phyloP scores from a whole-genome alignment of 2,113 vertebrate genomes.

The Lota lota region DNA sequence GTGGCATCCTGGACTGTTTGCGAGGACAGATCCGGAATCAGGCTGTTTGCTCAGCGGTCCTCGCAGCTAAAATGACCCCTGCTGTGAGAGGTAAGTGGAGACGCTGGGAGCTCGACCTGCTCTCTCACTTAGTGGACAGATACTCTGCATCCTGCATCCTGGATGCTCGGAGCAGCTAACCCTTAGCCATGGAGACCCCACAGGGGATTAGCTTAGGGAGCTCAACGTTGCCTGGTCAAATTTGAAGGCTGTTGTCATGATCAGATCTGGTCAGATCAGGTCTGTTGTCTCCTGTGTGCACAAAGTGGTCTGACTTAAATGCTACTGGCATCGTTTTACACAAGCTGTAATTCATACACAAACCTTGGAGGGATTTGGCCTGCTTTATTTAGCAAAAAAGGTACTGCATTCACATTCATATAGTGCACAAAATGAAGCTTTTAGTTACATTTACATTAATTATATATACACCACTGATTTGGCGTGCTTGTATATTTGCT shows the following conservation, averaged over 20 bases:
- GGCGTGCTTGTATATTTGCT: no score
- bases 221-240: not conserved
- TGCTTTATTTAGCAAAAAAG: not conserved
- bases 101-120: slow-evolving; percentile 18
- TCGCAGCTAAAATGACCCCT: slow-evolving; percentile 48
- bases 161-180: slow-evolving; percentile 63
- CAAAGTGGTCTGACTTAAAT: no score
- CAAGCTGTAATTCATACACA: not conserved
- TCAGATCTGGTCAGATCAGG: not conserved
- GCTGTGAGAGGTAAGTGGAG: slow-evolving; percentile 8
- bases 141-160: slow-evolving; percentile 71
- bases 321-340: not conserved
- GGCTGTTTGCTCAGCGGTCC: slow-evolving; percentile 59
- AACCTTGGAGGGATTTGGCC: not conserved
- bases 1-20: slow-evolving; percentile 65
- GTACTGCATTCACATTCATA: not conserved
- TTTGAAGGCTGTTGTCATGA: not conserved
- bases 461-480: not conserved
- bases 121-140: slow-evolving; percentile 44
- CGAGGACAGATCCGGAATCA: slow-evolving; percentile 53
- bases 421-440: not conserved
- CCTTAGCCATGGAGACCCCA: slow-evolving; percentile 65
- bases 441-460: not conserved
- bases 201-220: slow-evolving; percentile 31
- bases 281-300: not conserved